A percentile compares a stretch with the other conserved stretches of the same genome.
Evolutionary conservation across 2,797 vertebrate genomes (phyloP).

Genomic region (Acanthornis magna): DNA sequence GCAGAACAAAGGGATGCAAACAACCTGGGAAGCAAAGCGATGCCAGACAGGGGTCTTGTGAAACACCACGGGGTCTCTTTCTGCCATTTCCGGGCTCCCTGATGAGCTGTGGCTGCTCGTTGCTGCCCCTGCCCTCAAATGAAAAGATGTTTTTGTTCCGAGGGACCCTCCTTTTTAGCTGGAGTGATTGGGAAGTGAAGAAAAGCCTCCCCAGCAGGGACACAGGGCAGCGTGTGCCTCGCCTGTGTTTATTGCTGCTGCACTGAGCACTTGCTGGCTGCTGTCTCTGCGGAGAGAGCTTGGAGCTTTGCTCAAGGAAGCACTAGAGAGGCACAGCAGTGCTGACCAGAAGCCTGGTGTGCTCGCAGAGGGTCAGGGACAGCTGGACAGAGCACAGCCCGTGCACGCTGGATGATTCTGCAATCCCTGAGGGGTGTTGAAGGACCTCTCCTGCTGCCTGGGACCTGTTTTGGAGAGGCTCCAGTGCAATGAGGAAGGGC

Average conservation of each 20-base stretch:
- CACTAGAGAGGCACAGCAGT: neutral
- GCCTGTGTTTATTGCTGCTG: neutral
- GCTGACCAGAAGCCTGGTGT: neutral
- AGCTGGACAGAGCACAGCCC: neutral
- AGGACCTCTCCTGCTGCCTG: neutral
- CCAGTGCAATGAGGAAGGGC: neutral
- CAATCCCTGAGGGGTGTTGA: neutral
- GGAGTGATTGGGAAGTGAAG: neutral
- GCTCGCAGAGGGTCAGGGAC: rapidly evolving
- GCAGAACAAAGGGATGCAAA: constrained; percentile 12
- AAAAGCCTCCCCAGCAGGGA: neutral
- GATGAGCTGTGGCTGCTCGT: neutral
- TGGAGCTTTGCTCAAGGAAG: neutral
- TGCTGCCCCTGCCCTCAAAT: neutral
- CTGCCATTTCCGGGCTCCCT: neutral
- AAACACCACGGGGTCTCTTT: neutral
- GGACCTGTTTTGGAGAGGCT: neutral
- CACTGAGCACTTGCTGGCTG: neutral
- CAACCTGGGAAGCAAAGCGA: neutral
- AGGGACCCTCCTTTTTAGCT: neutral
- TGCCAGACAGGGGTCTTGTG: neutral
- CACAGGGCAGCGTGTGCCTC: neutral
- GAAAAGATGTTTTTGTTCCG: neutral
- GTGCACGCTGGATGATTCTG: neutral
- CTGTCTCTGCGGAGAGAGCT: neutral